Base-by-base conservation (phyloP, 2,888 invertebrate genomes). In the Andrena minutula region DNA sequence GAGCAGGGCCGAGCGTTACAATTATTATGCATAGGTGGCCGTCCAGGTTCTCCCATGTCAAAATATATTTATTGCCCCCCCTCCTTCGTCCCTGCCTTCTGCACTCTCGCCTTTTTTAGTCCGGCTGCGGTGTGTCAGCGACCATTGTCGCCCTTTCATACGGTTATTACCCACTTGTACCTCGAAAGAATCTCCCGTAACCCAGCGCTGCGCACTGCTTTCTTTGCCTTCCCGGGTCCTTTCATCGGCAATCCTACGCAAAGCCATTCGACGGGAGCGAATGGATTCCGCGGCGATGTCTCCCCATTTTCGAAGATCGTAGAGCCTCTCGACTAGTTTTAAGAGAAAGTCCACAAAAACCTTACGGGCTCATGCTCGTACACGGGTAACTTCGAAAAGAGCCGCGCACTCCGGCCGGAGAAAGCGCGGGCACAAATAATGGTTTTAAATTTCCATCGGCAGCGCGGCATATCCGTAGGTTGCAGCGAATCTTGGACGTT, bases 61-160 rank as follows among this genome's bases (percentile, higher is more conserved):
- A 93, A 94, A 94, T 93, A 93, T 94, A 93, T 94, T 93, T 94
- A 93, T 94, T 93, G 91, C 93, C 88, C 79, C 79, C 87, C 88
- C 74, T 69, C 84, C 69, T 73, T 8, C 53, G 60, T 47, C 69
- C 61, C 64, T 49, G 73, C 68, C 74, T 71, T 73, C 75, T 75
- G 75, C 78, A 79, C 64, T 76, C 83, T 74, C 65, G 23, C 78
- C 58, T 78, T 85, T 82, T 85, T 88, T 77, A 74, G 51, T 77
- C 78, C 82, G 88, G 86, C 89, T 91, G 93, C 90, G 92, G 92
- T 92, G 88, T 93, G 93, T 93, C 90, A 83, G 86, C 85, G 86
- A 85, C 89, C 85, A 91, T 92, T 92, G 92, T 92, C 83, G 90
- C 90, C 92, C 91, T 92, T 93, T 93, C 92, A 90, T 92, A 91